phyloP scores from a whole-genome alignment of 2,797 vertebrate species.

The Gymnoscopelus braueri region DNA sequence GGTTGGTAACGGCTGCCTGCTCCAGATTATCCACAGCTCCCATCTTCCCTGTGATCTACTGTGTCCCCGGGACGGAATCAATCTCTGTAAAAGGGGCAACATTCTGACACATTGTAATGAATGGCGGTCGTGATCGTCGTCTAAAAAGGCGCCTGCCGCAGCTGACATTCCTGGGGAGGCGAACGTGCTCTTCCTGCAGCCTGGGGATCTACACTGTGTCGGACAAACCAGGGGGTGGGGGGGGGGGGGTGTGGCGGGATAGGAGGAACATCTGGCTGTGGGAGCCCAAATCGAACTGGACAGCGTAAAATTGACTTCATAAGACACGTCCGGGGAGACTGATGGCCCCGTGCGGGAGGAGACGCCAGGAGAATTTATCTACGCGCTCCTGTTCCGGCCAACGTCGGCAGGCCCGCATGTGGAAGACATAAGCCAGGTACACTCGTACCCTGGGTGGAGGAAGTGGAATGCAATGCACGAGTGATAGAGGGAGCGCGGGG shows the following conservation, averaged over 20 bases:
- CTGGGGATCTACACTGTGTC: constrained; percentile 42
- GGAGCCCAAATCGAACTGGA: constrained; percentile 78
- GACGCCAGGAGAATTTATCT: constrained; percentile 77
- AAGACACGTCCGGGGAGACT: constrained; percentile 79
- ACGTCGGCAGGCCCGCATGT: constrained; percentile 78
- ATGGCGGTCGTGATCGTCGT: constrained; percentile 72
- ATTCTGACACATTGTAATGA: constrained; percentile 78
- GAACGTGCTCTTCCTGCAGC: constrained; percentile 69
- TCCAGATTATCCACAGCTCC: constrained; percentile 73
- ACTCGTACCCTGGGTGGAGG: constrained; percentile 66
- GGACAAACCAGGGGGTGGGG: background rate
- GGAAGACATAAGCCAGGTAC: constrained; percentile 87
- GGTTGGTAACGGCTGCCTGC: constrained; percentile 69
- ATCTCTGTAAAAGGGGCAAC: constrained; percentile 80
- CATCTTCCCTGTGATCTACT: constrained; percentile 71
- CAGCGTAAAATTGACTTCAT: constrained; percentile 86
- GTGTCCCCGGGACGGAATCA: constrained; percentile 74
- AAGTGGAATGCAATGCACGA: constrained; percentile 75
- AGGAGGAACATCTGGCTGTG: constrained; percentile 79
- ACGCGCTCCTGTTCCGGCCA: constrained; percentile 77
- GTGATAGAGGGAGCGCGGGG: constrained; percentile 45
- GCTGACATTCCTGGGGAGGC: constrained; percentile 66
- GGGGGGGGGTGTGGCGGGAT: constrained; percentile 19
- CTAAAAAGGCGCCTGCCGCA: constrained; percentile 55
- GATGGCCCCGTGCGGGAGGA: constrained; percentile 75